Conservation (phyloP, 1,140 invertebrate genomes). For the Trachymyrmex septentrionalis region DNA sequence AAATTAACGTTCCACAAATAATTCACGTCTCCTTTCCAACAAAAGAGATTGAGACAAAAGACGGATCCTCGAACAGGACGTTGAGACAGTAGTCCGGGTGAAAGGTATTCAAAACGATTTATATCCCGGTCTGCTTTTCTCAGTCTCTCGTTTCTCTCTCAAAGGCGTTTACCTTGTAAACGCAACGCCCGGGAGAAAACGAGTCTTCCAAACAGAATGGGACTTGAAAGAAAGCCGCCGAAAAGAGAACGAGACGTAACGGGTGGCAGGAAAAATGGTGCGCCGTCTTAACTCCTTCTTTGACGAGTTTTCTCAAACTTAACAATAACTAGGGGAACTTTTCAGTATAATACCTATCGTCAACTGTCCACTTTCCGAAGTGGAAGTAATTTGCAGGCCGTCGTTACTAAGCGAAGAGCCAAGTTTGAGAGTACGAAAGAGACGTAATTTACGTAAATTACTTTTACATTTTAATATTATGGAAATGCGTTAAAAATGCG, state of each 20-base stretch:
- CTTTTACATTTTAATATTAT: background rate
- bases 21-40: slow-evolving; percentile 1
- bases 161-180: slow-evolving; percentile 66
- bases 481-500: background rate
- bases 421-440: background rate
- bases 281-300: background rate
- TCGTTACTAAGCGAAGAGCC: background rate
- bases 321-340: background rate
- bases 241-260: slow-evolving; percentile 42
- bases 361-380: background rate
- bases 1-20: slow-evolving; percentile 43
- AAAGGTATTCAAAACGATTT: slow-evolving; percentile 71
- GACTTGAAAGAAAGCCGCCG: slow-evolving; percentile 67
- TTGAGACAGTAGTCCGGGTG: slow-evolving; percentile 52
- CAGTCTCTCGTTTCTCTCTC: slow-evolving; percentile 41
- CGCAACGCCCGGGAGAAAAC: slow-evolving; percentile 59
- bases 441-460: background rate
- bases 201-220: slow-evolving; percentile 57
- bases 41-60: slow-evolving; percentile 45
- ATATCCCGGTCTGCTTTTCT: slow-evolving; percentile 59
- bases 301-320: slow-evolving; percentile 31
- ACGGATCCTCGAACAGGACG: slow-evolving; percentile 56
- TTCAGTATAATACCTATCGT: background rate
- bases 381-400: background rate
- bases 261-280: slow-evolving; percentile 43